Conservation (phyloP, 2,797 vertebrate genomes). For the Sebastes minor region DNA sequence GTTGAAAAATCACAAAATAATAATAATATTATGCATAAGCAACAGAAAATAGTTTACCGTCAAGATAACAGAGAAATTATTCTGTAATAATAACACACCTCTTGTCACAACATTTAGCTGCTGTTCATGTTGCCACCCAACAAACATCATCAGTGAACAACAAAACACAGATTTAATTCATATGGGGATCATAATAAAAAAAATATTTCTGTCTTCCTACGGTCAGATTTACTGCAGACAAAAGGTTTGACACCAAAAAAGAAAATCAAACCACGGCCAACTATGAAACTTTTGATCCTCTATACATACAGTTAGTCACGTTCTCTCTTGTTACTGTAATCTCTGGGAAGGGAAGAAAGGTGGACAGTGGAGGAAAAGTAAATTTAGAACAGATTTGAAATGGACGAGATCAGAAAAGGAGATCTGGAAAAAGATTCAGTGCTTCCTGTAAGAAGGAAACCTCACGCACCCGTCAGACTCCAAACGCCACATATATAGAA, state of each 20-base stretch:
- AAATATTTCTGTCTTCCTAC: neutral
- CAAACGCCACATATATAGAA: neutral
- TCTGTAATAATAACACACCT: neutral
- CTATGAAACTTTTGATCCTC: neutral
- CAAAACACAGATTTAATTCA: neutral
- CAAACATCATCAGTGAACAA: neutral
- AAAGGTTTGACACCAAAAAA: neutral
- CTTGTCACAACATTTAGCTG: neutral
- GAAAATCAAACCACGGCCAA: neutral
- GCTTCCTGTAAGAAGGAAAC: neutral
- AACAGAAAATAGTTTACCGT: neutral
- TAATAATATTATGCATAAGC: neutral
- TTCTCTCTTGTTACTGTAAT: neutral
- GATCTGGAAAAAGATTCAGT: conserved; percentile 12
- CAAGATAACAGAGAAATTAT: neutral
- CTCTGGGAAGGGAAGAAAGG: neutral
- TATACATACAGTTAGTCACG: neutral
- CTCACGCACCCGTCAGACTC: neutral
- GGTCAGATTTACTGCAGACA: neutral
- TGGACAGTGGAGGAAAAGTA: neutral
- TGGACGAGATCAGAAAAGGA: neutral
- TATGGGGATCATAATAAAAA: neutral
- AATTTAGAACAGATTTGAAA: conserved; percentile 18
- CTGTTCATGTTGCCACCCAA: neutral
- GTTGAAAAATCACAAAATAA: neutral